Evolutionary conservation across 2,797 vertebrate species (phyloP).

Genomic region (Platyrinchus mystaceus): DNA sequence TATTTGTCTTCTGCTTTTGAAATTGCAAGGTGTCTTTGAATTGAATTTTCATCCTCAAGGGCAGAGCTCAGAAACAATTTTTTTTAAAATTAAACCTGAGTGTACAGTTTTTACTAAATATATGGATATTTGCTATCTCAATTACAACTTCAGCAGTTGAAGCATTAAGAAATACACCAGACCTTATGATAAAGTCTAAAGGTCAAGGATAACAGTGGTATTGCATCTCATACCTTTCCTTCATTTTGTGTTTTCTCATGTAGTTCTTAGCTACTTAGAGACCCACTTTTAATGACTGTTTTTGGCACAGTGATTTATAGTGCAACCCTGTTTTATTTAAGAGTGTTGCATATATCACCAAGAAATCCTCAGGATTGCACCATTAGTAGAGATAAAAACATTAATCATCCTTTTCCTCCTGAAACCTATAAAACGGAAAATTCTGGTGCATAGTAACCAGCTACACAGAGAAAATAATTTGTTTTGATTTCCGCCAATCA

Average conservation of each 20-base stretch:
- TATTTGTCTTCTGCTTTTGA: not conserved
- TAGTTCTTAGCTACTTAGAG: not conserved
- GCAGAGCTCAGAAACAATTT: not conserved
- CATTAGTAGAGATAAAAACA: not conserved
- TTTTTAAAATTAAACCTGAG: not conserved
- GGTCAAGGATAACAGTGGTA: not conserved
- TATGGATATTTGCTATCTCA: not conserved
- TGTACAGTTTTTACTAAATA: not conserved
- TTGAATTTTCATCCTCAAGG: not conserved
- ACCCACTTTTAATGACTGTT: not conserved
- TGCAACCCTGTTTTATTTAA: not conserved
- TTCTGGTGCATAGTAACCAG: not conserved
- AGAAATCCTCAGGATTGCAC: not conserved
- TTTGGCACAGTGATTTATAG: not conserved
- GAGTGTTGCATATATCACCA: not conserved
- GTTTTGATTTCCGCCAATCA: not conserved
- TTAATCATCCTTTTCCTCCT: not conserved
- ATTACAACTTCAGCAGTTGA: not conserved
- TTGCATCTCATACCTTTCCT: not conserved
- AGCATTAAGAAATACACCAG: not conserved
- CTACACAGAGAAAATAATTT: not conserved
- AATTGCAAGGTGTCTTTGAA: not conserved
- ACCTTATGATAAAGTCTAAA: not conserved
- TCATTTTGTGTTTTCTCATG: not conserved
- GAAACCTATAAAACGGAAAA: not conserved